Conservation (phyloP, 2,797 vertebrate species). For the Clarias pachynema region DNA sequence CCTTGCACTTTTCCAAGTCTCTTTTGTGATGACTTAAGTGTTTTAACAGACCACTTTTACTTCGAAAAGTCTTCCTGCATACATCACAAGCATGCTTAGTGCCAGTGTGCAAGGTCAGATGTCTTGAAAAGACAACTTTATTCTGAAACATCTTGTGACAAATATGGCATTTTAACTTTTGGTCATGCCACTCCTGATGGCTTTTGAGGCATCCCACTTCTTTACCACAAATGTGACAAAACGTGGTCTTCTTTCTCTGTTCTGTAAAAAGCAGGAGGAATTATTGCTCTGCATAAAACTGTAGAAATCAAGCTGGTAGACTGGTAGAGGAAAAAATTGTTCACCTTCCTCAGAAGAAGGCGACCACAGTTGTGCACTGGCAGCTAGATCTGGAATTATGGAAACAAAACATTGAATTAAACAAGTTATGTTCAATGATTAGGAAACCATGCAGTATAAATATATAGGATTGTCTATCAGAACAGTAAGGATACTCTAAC, state of each 20-base stretch:
- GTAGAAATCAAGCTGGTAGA: not conserved
- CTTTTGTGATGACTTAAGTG: conserved; percentile 25
- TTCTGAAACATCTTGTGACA: conserved; percentile 31
- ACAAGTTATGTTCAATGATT: not conserved
- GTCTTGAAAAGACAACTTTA: conserved; percentile 23
- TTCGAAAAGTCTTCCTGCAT: conserved; percentile 36
- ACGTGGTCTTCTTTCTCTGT: conserved; percentile 24
- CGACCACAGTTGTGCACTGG: not conserved
- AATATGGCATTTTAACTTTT: conserved; percentile 23
- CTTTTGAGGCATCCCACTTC: conserved; percentile 32
- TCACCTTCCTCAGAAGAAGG: conserved; percentile 22
- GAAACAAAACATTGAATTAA: not conserved
- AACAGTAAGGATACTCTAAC: not conserved
- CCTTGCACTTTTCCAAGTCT: conserved; percentile 32
- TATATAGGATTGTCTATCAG: not conserved
- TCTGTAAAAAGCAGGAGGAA: conserved; percentile 35
- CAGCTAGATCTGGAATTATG: conserved; percentile 14
- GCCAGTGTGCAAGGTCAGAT: conserved; percentile 17
- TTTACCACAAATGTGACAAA: conserved; percentile 33
- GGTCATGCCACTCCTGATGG: conserved; percentile 33
- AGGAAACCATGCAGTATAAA: not conserved
- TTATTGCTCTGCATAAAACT: conserved; percentile 26
- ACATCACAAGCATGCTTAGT: conserved; percentile 25
- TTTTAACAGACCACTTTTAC: conserved; percentile 41
- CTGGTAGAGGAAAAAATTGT: not conserved